Conservation (phyloP, 1,140 invertebrate genomes). For the Oryctes rhinoceros region DNA sequence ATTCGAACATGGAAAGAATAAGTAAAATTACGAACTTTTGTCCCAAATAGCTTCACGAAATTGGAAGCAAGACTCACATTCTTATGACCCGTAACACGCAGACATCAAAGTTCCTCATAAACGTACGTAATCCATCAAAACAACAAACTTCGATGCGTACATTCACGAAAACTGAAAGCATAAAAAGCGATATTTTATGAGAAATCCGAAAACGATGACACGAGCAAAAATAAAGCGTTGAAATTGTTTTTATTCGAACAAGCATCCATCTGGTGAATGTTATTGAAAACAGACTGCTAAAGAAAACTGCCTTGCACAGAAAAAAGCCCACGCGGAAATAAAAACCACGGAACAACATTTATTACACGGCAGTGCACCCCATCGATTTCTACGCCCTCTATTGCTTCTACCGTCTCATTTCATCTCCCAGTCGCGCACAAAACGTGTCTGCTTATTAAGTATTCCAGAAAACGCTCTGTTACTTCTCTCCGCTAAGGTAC, state of each 20-base stretch:
- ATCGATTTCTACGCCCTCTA: conserved; percentile 26
- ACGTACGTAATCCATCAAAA: conserved; percentile 5
- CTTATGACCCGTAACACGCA: no score
- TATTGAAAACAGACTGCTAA: conserved; percentile 12
- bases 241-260: conserved; percentile 19
- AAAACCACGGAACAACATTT: conserved; percentile 20
- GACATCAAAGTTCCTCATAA: not conserved
- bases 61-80: no score
- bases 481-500: not conserved
- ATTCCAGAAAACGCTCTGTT: conserved; percentile 20
- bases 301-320: not conserved
- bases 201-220: conserved; percentile 6
- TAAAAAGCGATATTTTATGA: conserved; percentile 28
- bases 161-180: not conserved
- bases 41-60: no score
- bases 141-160: not conserved
- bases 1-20: no score
- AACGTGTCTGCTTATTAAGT: conserved; percentile 20
- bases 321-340: not conserved
- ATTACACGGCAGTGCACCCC: conserved; percentile 18
- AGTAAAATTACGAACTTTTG: no score
- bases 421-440: conserved; percentile 1
- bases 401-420: not conserved
- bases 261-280: not conserved
- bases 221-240: not conserved